Base-by-base conservation (phyloP, 30 jellyfish, hydroid and myxozoan species). In the Hydra vulgaris region DNA sequence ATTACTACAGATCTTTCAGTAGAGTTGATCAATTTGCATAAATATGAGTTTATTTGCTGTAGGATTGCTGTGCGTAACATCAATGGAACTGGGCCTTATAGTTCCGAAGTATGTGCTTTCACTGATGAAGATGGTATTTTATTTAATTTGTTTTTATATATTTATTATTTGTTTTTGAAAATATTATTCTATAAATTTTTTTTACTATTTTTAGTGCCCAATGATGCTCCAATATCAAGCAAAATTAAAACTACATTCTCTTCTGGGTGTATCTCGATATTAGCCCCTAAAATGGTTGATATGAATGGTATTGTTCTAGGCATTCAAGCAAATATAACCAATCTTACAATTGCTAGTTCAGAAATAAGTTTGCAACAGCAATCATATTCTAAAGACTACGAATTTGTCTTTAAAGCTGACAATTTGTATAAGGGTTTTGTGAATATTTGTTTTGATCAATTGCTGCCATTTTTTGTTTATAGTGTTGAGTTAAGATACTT, bases 121-220 rank as follows among this genome's bases (percentile, higher is more conserved):
- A 71, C 79, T 71, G 79, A 17, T 71, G 79, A 71, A 71, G 79
- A 71, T 53, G 20, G 79, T 71, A 71, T 40, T 40, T 40, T 3
- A 40, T 40, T 40, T 40, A 40, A 40, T 40, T 40, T 40, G 61
- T 12, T 40, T 40, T 40, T 40, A 40, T 5, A 40, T 40, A 40
- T 3, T 3, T 5, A 3, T 40, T 40, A 40, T 12, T 40, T 40
- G 5, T 40, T 40, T 40, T 40, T 3, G 12, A 40, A 3, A 40
- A 12, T 40, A 3, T 40, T 40, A 5, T 12, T 40, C 12, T 40
- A 3, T 40, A 40, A 40, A 40, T 40, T 40, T 40, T 40, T 5
- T 40, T n/a, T n/a, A n/a, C n/a, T 3, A 40, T 40, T 40, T 40
- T 40, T 40, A 40, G 61, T 40, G 12, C 61, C 61, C 5, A 12